Evolutionary conservation across 2,797 vertebrate species (phyloP).

Genomic region (Myiotriccus ornatus): DNA sequence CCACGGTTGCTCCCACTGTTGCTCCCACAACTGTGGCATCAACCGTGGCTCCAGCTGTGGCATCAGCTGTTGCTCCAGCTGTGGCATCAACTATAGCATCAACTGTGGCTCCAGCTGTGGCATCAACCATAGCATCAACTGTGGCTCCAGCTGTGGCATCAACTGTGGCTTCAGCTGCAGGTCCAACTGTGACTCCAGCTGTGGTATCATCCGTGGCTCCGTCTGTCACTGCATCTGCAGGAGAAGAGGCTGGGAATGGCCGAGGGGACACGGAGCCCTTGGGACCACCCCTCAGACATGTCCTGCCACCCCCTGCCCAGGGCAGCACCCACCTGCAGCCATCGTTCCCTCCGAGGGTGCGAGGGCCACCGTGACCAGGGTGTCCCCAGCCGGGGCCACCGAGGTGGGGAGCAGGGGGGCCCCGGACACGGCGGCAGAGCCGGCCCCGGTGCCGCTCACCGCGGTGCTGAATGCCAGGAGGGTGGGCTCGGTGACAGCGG

Average conservation of each 20-base stretch:
- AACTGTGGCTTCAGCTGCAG: rapidly evolving
- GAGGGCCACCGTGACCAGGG: background rate
- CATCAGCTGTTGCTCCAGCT: rapidly evolving
- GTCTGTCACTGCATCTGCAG: background rate
- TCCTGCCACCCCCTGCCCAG: rapidly evolving
- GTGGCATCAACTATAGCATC: background rate
- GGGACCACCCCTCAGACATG: rapidly evolving
- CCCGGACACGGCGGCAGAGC: background rate
- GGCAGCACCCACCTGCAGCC: background rate
- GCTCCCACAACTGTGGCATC: background rate
- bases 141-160: background rate
- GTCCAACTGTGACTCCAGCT: background rate
- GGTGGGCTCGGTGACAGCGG: background rate
- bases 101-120: rapidly evolving
- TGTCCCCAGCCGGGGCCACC: background rate
- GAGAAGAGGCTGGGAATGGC: background rate
- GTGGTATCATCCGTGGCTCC: background rate
- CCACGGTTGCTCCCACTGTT: rapidly evolving
- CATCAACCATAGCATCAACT: too few relatives aligned
- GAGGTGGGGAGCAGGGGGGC: background rate
- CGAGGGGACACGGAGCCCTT: background rate
- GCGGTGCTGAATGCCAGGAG: background rate
- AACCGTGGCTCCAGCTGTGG: background rate
- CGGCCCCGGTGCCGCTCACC: rapidly evolving
- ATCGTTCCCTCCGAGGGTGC: background rate